These are phyloP conservation scores for Zingel zingel DNA, from an alignment of 2,113 vertebrate genomes.

Conservation along the genomic window DNA sequence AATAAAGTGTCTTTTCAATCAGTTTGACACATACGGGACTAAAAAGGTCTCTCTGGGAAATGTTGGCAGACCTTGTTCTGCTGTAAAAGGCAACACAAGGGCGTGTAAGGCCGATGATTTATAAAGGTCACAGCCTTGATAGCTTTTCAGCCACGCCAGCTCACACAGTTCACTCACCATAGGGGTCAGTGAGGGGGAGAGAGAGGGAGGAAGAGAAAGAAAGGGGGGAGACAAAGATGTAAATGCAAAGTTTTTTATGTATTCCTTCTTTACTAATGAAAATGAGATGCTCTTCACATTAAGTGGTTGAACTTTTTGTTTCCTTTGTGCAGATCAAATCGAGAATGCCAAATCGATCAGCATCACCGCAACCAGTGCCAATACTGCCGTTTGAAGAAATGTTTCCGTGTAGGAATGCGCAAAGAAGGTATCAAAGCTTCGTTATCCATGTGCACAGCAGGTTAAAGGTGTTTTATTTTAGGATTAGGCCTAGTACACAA, in stretches of 20 bases:
- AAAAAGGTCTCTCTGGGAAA: conserved; percentile 52
- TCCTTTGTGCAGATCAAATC: conserved; percentile 88
- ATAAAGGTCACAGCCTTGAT: conserved; percentile 81
- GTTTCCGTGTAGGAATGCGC: conserved; percentile 97
- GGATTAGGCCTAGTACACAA: background rate
- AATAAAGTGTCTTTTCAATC: conserved; percentile 30
- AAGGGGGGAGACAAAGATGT: background rate
- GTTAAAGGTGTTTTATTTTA: background rate
- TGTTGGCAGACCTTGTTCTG: conserved; percentile 54
- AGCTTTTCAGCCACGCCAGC: conserved; percentile 66
- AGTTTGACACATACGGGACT: conserved; percentile 15
- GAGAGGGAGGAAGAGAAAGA: background rate
- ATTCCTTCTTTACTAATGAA: background rate
- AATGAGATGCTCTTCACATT: background rate
- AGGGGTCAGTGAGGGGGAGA: conserved; percentile 32
- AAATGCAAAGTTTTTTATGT: background rate
- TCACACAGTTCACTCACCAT: conserved; percentile 68
- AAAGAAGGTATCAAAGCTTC: conserved; percentile 91
- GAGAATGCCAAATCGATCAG: conserved; percentile 98
- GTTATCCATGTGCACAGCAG: background rate
- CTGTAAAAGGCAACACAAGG: conserved; percentile 73
- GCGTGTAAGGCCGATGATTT: conserved; percentile 80
- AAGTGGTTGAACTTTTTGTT: background rate
- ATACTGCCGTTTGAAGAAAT: conserved; percentile 98
- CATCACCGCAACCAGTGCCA: conserved; percentile 99